Evolutionary conservation across 1,140 invertebrate species (phyloP), one percentile per base, ranked within the genome.

Genomic region (Monochamus saltuarius): DNA sequence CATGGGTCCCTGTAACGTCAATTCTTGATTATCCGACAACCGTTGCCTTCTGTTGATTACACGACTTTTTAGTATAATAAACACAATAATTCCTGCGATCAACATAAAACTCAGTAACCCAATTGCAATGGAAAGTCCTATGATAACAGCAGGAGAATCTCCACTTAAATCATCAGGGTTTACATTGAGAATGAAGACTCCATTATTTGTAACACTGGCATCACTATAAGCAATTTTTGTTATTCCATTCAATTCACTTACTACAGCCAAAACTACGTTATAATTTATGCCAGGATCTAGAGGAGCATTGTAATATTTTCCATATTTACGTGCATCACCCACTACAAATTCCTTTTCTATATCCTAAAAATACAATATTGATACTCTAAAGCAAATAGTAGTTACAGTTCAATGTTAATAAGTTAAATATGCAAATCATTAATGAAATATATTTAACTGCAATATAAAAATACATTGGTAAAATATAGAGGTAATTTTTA

Each of bases 231-330:
- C 78, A 2, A 83, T 80, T 71, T 85, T 87, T 7, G 80, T 83
- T 11, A 88, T 78, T 58, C 82, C 80, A 56, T 86, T 82, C 14
- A 85, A 78, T 38, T 80, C 82, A 73, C 89, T 91, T 8, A 90
- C 82, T 39, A 91, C 75, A 8, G 87, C 90, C 43, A 92, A 71
- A 43, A 87, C 86, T 6, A 95, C 81, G 61, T 88, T 85, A 65
- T 89, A 86, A 68, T 86, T 80, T 64, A 78, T 77, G 13, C 83
- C 79, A 38, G 82, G 72, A 40, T 86, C 78, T 16, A 95, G 74
- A 1, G 90, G 91, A 9, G 85, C 86, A 80, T 96, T 96, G 55
- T 84, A 87, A 73, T 85, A 95, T 0, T 84, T 84, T 60, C 89
- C 88, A 72, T 92, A 91, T 6, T 78, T 84, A 51, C 78, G 80